Percentiles rank a stretch among this genome's conserved stretches.
phyloP scores from a whole-genome alignment of 1,140 invertebrate species.

The Megalopta genalis region DNA sequence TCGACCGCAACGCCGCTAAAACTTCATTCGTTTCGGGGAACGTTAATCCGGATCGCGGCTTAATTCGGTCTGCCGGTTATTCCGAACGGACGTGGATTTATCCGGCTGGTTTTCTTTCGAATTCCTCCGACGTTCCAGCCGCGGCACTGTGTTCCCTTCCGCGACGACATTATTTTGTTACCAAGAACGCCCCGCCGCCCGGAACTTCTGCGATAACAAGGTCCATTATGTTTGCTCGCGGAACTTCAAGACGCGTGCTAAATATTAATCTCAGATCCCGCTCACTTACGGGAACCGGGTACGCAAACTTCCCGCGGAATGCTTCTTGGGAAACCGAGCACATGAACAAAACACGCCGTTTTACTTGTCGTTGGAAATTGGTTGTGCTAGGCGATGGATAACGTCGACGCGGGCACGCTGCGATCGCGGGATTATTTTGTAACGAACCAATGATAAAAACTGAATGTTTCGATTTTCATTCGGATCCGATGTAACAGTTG shows the following conservation, averaged over 20 bases:
- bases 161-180: not conserved
- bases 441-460: no score
- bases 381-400: no score
- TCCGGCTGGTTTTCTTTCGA: not conserved
- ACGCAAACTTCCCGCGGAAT: no score
- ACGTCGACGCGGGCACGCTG: no score
- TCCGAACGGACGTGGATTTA: not conserved
- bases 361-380: no score
- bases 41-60: slow-evolving; percentile 30
- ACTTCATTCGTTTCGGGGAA: slow-evolving; percentile 28
- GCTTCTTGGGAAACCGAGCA: no score
- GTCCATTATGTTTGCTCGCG: not conserved
- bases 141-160: not conserved
- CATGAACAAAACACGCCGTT: no score
- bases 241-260: not conserved
- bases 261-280: not conserved
- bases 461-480: no score
- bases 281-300: not conserved
- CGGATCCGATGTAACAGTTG: no score
- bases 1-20: slow-evolving; percentile 35
- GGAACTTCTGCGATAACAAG: not conserved
- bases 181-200: not conserved
- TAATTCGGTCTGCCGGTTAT: slow-evolving; percentile 30
- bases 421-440: no score
- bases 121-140: not conserved